These are phyloP conservation scores for Andrena bucephala DNA, from an alignment of 2,888 invertebrate genomes.

Conservation along the genomic window DNA sequence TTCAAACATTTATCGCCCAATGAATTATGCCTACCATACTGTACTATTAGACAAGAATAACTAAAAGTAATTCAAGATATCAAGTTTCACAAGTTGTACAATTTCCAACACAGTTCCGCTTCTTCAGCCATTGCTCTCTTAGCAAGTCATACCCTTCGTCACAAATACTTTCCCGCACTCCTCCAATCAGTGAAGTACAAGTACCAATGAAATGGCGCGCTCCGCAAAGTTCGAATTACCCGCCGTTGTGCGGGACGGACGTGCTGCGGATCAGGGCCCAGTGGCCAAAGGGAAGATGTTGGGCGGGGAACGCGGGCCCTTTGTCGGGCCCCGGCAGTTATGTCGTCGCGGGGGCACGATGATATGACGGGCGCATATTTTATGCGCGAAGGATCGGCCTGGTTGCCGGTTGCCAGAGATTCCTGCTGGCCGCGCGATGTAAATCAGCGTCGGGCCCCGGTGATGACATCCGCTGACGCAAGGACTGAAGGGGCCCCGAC, in stretches of 20 bases:
- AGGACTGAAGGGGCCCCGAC: constrained; percentile 70
- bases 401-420: constrained; percentile 46
- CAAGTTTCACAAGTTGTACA: too few relatives aligned
- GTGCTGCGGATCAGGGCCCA: neutral
- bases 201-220: neutral
- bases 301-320: constrained; percentile 48
- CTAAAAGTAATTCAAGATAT: too few relatives aligned
- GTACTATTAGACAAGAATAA: too few relatives aligned
- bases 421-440: constrained; percentile 74
- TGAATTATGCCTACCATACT: too few relatives aligned
- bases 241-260: neutral
- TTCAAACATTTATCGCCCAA: too few relatives aligned
- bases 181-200: neutral
- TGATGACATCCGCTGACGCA: constrained; percentile 82
- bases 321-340: constrained; percentile 66
- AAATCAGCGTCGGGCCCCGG: constrained; percentile 77
- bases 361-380: constrained; percentile 82
- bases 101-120: too few relatives aligned
- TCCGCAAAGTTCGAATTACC: neutral
- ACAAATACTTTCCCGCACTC: neutral
- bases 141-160: too few relatives aligned
- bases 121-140: too few relatives aligned
- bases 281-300: neutral
- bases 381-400: constrained; percentile 76
- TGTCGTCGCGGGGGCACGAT: constrained; percentile 76